phyloP scores from a whole-genome alignment of 1,140 invertebrate genomes.

The Andricus grossulariae region DNA sequence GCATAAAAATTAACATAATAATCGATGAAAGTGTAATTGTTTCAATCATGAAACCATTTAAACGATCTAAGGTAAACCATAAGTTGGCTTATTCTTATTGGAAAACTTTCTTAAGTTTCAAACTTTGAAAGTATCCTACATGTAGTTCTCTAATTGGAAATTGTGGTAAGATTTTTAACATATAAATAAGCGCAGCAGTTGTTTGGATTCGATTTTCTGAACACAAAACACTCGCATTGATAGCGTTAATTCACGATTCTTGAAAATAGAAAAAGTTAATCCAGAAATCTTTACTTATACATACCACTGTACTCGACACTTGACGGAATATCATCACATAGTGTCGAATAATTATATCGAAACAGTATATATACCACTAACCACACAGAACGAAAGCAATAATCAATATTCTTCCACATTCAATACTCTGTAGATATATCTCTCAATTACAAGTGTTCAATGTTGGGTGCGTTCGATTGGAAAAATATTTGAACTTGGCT shows the following conservation, averaged over 20 bases:
- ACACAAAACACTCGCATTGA: neutral
- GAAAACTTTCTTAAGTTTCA: too few relatives aligned
- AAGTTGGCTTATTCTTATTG: too few relatives aligned
- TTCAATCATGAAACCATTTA: too few relatives aligned
- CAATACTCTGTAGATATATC: neutral
- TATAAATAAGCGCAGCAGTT: neutral
- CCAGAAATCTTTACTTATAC: slow-evolving; percentile 9
- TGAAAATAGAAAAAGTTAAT: neutral
- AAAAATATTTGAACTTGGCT: neutral
- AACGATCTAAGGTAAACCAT: too few relatives aligned
- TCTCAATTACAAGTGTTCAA: neutral
- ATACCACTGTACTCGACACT: slow-evolving; percentile 17
- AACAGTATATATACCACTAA: neutral
- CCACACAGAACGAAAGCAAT: neutral
- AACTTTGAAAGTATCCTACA: too few relatives aligned
- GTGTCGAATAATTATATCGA: neutral
- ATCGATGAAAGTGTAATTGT: too few relatives aligned
- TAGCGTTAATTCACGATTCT: neutral
- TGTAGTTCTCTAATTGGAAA: too few relatives aligned
- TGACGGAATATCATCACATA: slow-evolving; percentile 1
- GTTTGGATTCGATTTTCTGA: slow-evolving; percentile 7
- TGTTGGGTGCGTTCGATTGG: neutral
- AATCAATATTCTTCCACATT: slow-evolving; percentile 9
- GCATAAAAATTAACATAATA: too few relatives aligned
- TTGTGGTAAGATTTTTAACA: neutral